Conservation (phyloP, 2,113 vertebrate genomes). For the Haemorhous mexicanus region DNA sequence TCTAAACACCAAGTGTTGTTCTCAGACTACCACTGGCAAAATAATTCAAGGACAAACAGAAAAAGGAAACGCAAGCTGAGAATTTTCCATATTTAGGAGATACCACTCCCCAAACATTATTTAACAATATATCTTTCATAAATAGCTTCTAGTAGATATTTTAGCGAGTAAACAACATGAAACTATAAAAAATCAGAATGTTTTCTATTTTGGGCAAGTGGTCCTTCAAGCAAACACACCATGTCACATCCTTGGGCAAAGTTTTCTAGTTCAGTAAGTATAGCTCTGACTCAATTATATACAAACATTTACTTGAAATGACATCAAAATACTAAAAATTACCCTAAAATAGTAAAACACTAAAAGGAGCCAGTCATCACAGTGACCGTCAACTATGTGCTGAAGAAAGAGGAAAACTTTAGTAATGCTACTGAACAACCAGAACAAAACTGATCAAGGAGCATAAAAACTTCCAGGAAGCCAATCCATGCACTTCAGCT, state of each 20-base stretch:
- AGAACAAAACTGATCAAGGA: not conserved
- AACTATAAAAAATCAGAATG: not conserved
- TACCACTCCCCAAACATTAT: not conserved
- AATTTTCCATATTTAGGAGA: not conserved
- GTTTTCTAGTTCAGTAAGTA: not conserved
- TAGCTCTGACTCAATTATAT: not conserved
- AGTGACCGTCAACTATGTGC: not conserved
- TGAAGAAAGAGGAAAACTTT: not conserved
- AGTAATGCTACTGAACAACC: not conserved
- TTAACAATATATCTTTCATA: not conserved
- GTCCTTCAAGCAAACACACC: not conserved
- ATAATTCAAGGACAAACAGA: not conserved
- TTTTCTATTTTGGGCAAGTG: not conserved
- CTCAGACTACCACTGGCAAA: not conserved
- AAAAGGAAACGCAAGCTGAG: not conserved
- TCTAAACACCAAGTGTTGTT: not conserved
- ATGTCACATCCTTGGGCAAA: not conserved
- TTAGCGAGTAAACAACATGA: not conserved
- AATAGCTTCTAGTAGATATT: not conserved
- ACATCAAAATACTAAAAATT: not conserved
- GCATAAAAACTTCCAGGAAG: not conserved
- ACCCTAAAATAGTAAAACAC: not conserved
- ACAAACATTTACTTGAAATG: not conserved
- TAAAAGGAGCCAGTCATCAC: not conserved
- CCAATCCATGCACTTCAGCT: not conserved